Evolutionary conservation across 1,140 invertebrate species (phyloP), one percentile per base, ranked within the genome.

Genomic region (Cyrtorhinus lividipennis): DNA sequence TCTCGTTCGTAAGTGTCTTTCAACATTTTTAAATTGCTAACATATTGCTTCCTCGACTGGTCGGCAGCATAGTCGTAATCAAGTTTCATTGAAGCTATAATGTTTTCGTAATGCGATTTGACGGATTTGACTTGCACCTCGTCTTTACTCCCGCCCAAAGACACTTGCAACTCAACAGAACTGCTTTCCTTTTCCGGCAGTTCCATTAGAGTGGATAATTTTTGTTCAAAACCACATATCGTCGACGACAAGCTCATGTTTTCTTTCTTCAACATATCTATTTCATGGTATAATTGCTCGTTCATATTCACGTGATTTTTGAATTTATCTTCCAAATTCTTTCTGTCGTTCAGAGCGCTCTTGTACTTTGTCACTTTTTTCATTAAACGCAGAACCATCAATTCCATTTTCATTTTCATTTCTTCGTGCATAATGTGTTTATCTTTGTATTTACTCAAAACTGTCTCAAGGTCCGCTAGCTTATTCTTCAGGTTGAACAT

Each of bases 381-480:
- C 58, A 59, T 59, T 18, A 59, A 30, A 3, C 22, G 27, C 15
- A 59, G 15, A 30, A 59, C 27, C 23, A 27, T 26, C 38, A 30
- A 30, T 59, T 59, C 58, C 58, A 59, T 59, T 30, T 59, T 59
- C 27, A n/a, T 59, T 26, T 59, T 59, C 58, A 27, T 5, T 20
- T 53, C 48, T 53, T 53, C 48, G 20, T 53, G 48, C 5, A 53
- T 5, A 22, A 20, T 53, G 48, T 15, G 20, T 8, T 20, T 8
- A 5, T 53, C 48, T 53, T 53, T 22, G 20, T 53, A 20, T 53
- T 12, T 15, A 3, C 18, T 20, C 12, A 53, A 13, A 5, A 10
- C 5, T 20, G 5, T 22, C 18, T 53, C 48, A 10, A 53, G 20
- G 20, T 53, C 48, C 20, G 5, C 20, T 20, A 53, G 12, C 5